Percentiles rank a stretch among this genome's conserved stretches.
These are phyloP conservation scores for Rhodeus uyekii DNA, from an alignment of 2,797 vertebrate genomes.

Conservation along the genomic window DNA sequence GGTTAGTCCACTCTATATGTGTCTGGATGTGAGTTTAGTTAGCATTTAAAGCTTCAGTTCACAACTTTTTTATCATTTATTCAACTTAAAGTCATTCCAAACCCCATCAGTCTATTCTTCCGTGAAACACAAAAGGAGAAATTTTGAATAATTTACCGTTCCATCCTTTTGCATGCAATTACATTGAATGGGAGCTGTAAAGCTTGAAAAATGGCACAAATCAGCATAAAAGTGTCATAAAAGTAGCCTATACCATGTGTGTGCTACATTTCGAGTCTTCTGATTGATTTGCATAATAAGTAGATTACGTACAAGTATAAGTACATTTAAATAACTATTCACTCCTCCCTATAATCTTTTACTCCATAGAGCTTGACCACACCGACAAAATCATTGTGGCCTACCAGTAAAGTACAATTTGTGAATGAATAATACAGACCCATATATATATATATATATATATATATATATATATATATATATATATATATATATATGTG, in stretches of 20 bases:
- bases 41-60: not conserved
- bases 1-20: not conserved
- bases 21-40: not conserved
- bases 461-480: no score
- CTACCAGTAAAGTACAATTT: no score
- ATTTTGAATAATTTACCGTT: not conserved
- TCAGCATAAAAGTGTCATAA: not conserved
- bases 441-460: no score
- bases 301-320: no score
- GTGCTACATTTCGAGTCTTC: not conserved
- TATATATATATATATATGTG: no score
- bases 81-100: not conserved
- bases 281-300: not conserved
- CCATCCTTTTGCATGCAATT: not conserved
- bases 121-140: not conserved
- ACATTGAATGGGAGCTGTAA: not conserved
- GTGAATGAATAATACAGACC: not conserved
- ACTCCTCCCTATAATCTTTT: not conserved
- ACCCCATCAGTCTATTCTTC: not conserved
- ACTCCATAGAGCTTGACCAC: not conserved
- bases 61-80: not conserved
- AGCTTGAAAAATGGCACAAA: not conserved
- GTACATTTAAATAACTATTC: not conserved
- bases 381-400: no score
- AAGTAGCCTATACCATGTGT: not conserved